phyloP scores from a whole-genome alignment of 2,797 vertebrate species.

The Pseudochaenichthys georgianus region DNA sequence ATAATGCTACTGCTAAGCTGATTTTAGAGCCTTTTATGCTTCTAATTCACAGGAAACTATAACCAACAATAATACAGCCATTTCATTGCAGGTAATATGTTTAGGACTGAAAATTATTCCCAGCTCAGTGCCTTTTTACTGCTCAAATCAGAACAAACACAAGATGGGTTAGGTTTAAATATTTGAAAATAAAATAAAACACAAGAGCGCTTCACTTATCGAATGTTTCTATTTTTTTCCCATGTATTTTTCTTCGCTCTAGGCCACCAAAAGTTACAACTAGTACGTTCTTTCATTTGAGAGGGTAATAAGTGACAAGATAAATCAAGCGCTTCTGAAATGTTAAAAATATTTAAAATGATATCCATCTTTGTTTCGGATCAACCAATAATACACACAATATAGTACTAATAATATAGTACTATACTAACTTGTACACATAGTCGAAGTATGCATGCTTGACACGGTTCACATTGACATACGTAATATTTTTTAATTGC shows the following conservation, averaged over 20 bases:
- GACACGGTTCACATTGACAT: slow-evolving; percentile 49
- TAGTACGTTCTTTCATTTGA: slow-evolving; percentile 21
- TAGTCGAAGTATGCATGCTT: slow-evolving; percentile 48
- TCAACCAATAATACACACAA: slow-evolving; percentile 53
- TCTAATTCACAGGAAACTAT: slow-evolving; percentile 58
- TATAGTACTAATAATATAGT: slow-evolving; percentile 52
- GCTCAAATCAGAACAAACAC: slow-evolving; percentile 63
- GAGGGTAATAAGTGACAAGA: neutral
- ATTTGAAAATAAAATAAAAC: slow-evolving; percentile 31
- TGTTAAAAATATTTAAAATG: slow-evolving; percentile 49
- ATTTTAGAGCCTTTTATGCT: slow-evolving; percentile 61
- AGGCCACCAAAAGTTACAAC: neutral
- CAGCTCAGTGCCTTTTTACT: slow-evolving; percentile 80
- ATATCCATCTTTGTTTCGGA: slow-evolving; percentile 43
- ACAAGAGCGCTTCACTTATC: slow-evolving; percentile 45
- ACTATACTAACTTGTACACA: slow-evolving; percentile 42
- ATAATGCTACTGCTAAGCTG: slow-evolving; percentile 37
- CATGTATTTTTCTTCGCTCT: neutral
- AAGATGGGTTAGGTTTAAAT: slow-evolving; percentile 53
- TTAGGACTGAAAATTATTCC: slow-evolving; percentile 63
- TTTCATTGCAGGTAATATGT: slow-evolving; percentile 61
- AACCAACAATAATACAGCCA: slow-evolving; percentile 46
- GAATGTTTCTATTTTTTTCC: slow-evolving; percentile 15
- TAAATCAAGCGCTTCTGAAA: slow-evolving; percentile 51
- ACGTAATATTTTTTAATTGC: slow-evolving; percentile 29